Evolutionary conservation across 2,797 vertebrate species (phyloP), one percentile per base, ranked within the genome.

Genomic region (Spinus pinus): DNA sequence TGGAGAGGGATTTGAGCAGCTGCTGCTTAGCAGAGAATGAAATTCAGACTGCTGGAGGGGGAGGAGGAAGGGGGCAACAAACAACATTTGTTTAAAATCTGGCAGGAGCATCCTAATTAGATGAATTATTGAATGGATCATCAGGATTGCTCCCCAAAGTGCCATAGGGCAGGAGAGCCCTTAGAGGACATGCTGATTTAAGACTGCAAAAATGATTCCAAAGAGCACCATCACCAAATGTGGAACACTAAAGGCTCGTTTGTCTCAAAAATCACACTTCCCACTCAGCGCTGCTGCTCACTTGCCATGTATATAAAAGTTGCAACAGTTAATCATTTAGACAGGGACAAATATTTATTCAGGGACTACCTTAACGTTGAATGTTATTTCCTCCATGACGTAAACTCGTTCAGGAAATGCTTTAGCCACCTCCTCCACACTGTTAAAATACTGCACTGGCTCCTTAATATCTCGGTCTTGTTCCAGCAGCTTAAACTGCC

Each of bases 301-400:
- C 71, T 94, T 86, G 74, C 83, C 88, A 86, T 79, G 78, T 81
- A 77, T 78, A 79, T 30, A 80, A 70, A 75, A 60, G 65, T 88
- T 93, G 86, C 70, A 95, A 95, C 85, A 87, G 81, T 96, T 94
- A 88, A 96, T 95, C 50, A 93, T 87, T 96, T 93, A 85, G 94
- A 86, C 64, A 90, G 87, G 84, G 72, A 96, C 96, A 98, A 98
- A 97, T 96, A 98, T 97, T 97, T 97, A 94, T 94, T 95, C 88
- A 90, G 93, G 97, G 97, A 86, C 92, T 98, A 99, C 99, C 99
- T 99, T 99, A 97, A 99, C 99, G 83, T 99, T 99, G 97, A 99
- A 99, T 42, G 98, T 99, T 96, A 99, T 99, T 97, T 99, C 99
- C 98, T 99, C 99, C 99, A 99, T 99, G 98, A 99, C 99, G 94